Percentiles rank a stretch among this genome's conserved stretches.
These are phyloP conservation scores for Drosophila hamatofila DNA, from an alignment of 2,888 invertebrate genomes.

Conservation along the genomic window DNA sequence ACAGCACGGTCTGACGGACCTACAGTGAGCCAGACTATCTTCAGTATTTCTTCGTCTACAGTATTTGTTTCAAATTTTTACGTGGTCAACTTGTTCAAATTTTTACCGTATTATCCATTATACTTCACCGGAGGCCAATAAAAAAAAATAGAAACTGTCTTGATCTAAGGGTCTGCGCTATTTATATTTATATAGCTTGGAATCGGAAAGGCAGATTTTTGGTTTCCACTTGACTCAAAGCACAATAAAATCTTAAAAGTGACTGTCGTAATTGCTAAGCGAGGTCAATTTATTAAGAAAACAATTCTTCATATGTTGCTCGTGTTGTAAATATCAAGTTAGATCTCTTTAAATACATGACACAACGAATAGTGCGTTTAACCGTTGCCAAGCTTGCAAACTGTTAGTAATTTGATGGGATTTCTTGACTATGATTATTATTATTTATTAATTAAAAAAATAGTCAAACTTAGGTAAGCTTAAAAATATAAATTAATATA, in stretches of 20 bases:
- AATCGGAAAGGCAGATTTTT: neutral
- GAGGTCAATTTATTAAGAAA: neutral
- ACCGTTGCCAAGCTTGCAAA: neutral
- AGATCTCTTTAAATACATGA: neutral
- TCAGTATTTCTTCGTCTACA: neutral
- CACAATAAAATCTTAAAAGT: neutral
- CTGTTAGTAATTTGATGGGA: neutral
- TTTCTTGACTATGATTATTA: neutral
- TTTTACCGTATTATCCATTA: slow-evolving; percentile 5
- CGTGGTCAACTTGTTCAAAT: slow-evolving; percentile 8
- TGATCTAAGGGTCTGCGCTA: neutral
- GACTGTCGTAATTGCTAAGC: slow-evolving; percentile 3
- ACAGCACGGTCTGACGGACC: slow-evolving; percentile 21
- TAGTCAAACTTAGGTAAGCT: too few species aligned
- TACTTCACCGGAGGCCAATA: neutral
- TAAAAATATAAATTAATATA: too few species aligned
- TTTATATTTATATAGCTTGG: neutral
- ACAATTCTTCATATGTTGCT: neutral
- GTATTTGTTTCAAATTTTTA: slow-evolving; percentile 8
- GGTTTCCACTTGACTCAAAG: neutral
- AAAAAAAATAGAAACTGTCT: neutral
- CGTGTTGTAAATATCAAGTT: neutral
- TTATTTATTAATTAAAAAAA: too few species aligned
- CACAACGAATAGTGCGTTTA: neutral
- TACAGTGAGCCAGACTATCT: neutral